Evolutionary conservation across 1,140 invertebrate species (phyloP).

Genomic region (Drosophila punjabiensis): DNA sequence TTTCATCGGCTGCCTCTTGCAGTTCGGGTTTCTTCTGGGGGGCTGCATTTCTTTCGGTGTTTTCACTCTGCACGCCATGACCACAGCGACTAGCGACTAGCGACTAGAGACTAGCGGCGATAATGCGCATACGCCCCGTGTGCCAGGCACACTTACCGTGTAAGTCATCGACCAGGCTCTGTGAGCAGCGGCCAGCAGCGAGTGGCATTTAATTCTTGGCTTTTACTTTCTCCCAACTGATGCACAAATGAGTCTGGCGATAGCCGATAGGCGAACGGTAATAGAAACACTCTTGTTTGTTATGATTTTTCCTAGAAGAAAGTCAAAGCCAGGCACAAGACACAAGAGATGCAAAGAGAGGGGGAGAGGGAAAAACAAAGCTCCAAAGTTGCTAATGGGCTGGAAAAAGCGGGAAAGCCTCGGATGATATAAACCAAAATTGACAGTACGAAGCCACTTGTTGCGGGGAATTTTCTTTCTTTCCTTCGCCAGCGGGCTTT

Average conservation of each 20-base stretch:
- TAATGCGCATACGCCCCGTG: conserved; percentile 78
- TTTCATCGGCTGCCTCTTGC: conserved; percentile 40
- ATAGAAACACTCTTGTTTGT: conserved; percentile 61
- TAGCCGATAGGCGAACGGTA: conserved; percentile 43
- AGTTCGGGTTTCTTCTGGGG: conserved; percentile 60
- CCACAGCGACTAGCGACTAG: conserved; percentile 23
- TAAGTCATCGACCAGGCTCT: conserved; percentile 76
- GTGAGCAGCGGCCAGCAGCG: conserved; percentile 15
- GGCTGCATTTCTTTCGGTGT: conserved; percentile 58
- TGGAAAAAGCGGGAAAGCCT: conserved; percentile 52
- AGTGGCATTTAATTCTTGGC: conserved; percentile 76
- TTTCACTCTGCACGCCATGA: conserved; percentile 57
- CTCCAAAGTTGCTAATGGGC: conserved; percentile 75
- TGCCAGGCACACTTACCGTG: conserved; percentile 51
- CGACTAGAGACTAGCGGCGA: conserved; percentile 39
- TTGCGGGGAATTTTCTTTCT: conserved; percentile 53
- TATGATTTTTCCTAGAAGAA: conserved; percentile 77
- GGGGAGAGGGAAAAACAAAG: conserved; percentile 12
- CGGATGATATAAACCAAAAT: conserved; percentile 64
- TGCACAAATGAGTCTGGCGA: conserved; percentile 74
- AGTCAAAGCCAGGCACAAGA: conserved; percentile 43
- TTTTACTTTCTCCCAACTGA: conserved; percentile 84
- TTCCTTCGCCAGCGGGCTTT: conserved; percentile 50
- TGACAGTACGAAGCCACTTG: conserved; percentile 49
- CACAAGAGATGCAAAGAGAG: not conserved